phyloP scores from a whole-genome alignment of 2,888 invertebrate genomes.

The Sinodicranocentrus sp. region DNA sequence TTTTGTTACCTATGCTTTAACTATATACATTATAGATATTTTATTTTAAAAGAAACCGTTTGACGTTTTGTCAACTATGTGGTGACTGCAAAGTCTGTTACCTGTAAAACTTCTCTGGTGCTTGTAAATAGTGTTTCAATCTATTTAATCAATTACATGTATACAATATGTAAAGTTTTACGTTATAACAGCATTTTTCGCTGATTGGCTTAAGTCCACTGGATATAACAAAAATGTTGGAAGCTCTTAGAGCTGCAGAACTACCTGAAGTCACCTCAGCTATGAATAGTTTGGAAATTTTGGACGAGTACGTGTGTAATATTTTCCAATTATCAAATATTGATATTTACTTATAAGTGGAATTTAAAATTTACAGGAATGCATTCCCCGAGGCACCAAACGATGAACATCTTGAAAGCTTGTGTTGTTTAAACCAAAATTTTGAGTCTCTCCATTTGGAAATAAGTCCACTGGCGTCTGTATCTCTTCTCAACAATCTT shows the following conservation, averaged over 20 bases:
- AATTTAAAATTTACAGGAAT: conserved; percentile 30
- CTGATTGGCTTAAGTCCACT: conserved; percentile 19
- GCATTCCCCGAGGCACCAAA: conserved; percentile 47
- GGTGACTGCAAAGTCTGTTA: no score
- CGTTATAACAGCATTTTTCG: conserved; percentile 25
- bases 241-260: neutral
- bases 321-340: conserved; percentile 3
- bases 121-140: no score
- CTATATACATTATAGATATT: neutral
- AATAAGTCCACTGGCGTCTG: conserved; percentile 23
- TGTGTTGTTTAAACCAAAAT: neutral
- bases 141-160: no score
- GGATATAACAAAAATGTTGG: conserved; percentile 38
- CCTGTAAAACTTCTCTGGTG: no score
- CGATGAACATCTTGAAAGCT: conserved; percentile 28
- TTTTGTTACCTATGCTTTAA: neutral
- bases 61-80: no score
- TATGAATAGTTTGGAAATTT: conserved; percentile 48
- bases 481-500: conserved; percentile 3
- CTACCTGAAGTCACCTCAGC: neutral
- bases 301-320: conserved; percentile 54
- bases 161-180: no score
- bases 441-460: conserved; percentile 45
- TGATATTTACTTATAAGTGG: neutral
- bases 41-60: neutral